These are phyloP conservation scores for Casuarius casuarius DNA, from an alignment of 2,113 vertebrate genomes.

Conservation along the genomic window DNA sequence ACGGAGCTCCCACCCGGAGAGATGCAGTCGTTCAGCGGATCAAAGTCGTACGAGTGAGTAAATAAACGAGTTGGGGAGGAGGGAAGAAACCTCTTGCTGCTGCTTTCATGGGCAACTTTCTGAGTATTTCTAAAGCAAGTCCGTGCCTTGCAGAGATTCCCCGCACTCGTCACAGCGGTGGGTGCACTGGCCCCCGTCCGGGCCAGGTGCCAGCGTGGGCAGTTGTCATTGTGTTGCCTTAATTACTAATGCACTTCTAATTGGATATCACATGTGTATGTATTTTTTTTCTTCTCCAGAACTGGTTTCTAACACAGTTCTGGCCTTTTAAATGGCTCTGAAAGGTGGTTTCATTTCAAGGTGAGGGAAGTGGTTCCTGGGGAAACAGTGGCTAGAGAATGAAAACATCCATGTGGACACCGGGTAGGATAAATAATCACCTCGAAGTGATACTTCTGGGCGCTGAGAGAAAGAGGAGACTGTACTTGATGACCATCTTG, in stretches of 20 bases:
- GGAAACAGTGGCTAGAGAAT: neutral
- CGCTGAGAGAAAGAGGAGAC: neutral
- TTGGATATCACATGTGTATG: neutral
- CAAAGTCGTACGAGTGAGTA: too few species aligned
- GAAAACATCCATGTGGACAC: neutral
- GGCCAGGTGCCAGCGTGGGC: neutral
- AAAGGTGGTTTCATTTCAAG: neutral
- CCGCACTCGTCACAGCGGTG: neutral
- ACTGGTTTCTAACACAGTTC: neutral
- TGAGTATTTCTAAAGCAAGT: neutral
- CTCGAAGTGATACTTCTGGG: neutral
- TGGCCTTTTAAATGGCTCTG: neutral
- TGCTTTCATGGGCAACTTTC: too few species aligned
- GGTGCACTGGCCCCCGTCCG: neutral
- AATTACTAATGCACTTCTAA: neutral
- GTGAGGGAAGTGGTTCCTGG: neutral
- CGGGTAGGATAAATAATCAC: rapidly evolving
- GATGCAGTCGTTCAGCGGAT: rapidly evolving
- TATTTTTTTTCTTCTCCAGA: neutral
- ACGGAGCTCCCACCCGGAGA: neutral
- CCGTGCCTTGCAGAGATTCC: neutral
- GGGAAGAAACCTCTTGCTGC: neutral
- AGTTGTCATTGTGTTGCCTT: rapidly evolving
- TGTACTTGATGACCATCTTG: neutral
- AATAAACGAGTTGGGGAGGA: neutral